Evolutionary conservation across 2,888 invertebrate genomes (phyloP).

Genomic region (Drosophila fungiperda): DNA sequence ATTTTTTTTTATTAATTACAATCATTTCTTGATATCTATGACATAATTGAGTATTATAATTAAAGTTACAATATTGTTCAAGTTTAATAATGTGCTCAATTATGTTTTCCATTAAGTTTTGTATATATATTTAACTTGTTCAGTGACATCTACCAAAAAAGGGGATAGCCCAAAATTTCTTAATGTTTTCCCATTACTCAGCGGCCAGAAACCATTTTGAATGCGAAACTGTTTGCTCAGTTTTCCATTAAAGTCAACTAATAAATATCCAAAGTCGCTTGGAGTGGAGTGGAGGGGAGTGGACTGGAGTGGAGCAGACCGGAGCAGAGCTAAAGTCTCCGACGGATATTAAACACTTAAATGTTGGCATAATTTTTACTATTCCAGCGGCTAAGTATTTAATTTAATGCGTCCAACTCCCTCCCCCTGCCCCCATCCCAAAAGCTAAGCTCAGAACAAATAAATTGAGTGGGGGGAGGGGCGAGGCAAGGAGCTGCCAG

Average conservation of each 20-base stretch:
- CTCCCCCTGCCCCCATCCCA: not conserved
- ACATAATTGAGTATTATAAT: not conserved
- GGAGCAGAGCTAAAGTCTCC: constrained; percentile 45
- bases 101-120: constrained; percentile 9
- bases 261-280: constrained; percentile 57
- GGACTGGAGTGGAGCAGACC: constrained; percentile 4
- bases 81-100: constrained; percentile 4
- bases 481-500: constrained; percentile 15
- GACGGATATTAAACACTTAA: constrained; percentile 78
- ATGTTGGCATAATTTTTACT: constrained; percentile 76
- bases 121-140: constrained; percentile 4
- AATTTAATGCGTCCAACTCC: constrained; percentile 65
- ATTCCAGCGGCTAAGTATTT: constrained; percentile 71
- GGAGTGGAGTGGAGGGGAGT: constrained; percentile 5
- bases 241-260: constrained; percentile 72
- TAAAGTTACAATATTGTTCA: not conserved
- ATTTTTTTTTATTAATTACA: not conserved
- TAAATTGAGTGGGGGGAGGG: constrained; percentile 61
- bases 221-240: constrained; percentile 33
- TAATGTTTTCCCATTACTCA: constrained; percentile 35
- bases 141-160: constrained; percentile 35
- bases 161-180: constrained; percentile 43
- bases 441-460: constrained; percentile 71
- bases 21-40: not conserved
- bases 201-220: constrained; percentile 47